Conservation (phyloP, 1,140 invertebrate genomes). For the Theocolax elegans region DNA sequence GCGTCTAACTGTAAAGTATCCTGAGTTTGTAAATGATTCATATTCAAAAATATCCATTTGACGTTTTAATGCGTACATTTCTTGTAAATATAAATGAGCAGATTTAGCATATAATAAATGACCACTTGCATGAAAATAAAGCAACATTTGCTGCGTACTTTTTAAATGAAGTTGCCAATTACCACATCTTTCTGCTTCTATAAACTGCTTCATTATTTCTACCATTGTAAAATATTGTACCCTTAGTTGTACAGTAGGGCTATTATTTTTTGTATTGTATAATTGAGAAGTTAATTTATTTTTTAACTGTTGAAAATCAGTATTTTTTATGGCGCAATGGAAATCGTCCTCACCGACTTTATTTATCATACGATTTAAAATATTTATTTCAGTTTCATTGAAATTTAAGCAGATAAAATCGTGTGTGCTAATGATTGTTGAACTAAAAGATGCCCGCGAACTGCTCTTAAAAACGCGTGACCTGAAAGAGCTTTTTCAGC, state of each 20-base stretch:
- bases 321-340: no score
- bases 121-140: no score
- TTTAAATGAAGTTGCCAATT: slow-evolving; percentile 52
- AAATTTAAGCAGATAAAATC: slow-evolving; percentile 47
- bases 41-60: slow-evolving; percentile 49
- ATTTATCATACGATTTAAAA: background rate
- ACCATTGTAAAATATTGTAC: no score
- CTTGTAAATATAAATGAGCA: no score
- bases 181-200: slow-evolving; percentile 13
- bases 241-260: no score
- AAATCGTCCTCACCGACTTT: background rate
- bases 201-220: no score
- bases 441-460: slow-evolving; percentile 54
- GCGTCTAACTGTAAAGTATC: slow-evolving; percentile 51
- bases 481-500: slow-evolving; percentile 59
- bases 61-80: slow-evolving; percentile 43
- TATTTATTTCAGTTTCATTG: no score
- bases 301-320: background rate
- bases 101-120: no score
- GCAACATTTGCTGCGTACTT: no score
- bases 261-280: background rate
- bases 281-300: background rate
- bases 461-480: slow-evolving; percentile 52
- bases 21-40: slow-evolving; percentile 46
- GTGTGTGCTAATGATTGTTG: no score